Evolutionary conservation across 2,113 vertebrate genomes (phyloP).

Genomic region (Lophura nycthemera): DNA sequence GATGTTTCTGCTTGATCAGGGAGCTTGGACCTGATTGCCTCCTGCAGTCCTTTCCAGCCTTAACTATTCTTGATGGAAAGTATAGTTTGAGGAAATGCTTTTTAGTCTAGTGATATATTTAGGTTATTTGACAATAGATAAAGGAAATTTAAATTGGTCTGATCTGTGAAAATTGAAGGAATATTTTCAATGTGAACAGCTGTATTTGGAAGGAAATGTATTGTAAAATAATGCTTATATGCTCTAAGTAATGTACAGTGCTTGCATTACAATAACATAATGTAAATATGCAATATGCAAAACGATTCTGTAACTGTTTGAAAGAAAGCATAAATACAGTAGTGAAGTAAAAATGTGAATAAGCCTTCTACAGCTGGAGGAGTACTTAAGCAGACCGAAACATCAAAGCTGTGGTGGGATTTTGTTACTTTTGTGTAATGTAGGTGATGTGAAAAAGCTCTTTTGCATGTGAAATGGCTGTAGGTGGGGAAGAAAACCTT

Average conservation of each 20-base stretch:
- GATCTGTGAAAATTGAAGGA: background rate
- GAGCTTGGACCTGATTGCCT: background rate
- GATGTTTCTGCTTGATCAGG: background rate
- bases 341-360: background rate
- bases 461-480: background rate
- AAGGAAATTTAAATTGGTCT: background rate
- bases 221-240: background rate
- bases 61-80: background rate
- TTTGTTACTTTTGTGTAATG: background rate
- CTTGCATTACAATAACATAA: background rate
- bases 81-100: rapidly evolving
- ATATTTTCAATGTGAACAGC: background rate
- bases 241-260: background rate
- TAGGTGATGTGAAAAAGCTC: background rate
- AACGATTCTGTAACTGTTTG: background rate
- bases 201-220: background rate
- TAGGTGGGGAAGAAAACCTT: rapidly evolving
- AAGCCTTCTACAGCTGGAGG: background rate
- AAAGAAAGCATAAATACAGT: background rate
- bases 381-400: background rate
- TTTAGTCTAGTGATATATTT: background rate
- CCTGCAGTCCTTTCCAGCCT: background rate
- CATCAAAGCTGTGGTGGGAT: background rate
- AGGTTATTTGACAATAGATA: rapidly evolving
- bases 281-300: background rate